Evolutionary conservation across 2,888 invertebrate species (phyloP), one percentile per base, ranked within the genome.

Genomic region (Amaurobius ferox): DNA sequence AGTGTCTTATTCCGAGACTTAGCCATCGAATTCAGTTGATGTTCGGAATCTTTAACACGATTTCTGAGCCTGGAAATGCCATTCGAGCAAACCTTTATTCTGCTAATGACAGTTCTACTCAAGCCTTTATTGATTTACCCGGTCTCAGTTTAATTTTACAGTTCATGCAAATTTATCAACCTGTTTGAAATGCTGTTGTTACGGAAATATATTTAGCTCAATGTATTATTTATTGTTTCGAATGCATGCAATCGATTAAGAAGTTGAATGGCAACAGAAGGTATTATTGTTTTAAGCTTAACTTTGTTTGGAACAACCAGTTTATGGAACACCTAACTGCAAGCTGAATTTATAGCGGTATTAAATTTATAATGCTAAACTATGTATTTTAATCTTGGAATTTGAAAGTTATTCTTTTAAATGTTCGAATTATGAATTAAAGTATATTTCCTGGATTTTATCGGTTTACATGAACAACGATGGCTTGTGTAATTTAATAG

Each of bases 61-160:
- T 44, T 44, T 16, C 16, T 16, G 16, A 44, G 16, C 16, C 44
- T 13, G 44, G 9, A 44, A 16, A 44, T 44, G 44, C 44, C 44
- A 16, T 44, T 44, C 16, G 44, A 44, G 16, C 13, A 2, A 44
- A 44, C 44, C 44, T 7, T 44, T 44, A 7, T 16, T 16, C 44
- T 16, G 44, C 44, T 44, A 44, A 44, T 44, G 44, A 44, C 44
- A 44, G 44, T 44, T 44, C 16, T 44, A 44, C 44, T 44, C 44
- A 44, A 7, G 2, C 44, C 2, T 7, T 44, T 44, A 44, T 44
- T 44, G 44, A 44, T 44, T 44, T 44, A 16, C 9, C 16, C 13
- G 13, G 44, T 44, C 44, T 5, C n/a, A 16, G 44, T 44, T 44
- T 44, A 44, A 44, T 44, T 44, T 44, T 44, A 44, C 44, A 44